Evolutionary conservation across 2,888 invertebrate genomes (phyloP), one percentile per base, ranked within the genome.

Genomic region (Erebia epiphron): DNA sequence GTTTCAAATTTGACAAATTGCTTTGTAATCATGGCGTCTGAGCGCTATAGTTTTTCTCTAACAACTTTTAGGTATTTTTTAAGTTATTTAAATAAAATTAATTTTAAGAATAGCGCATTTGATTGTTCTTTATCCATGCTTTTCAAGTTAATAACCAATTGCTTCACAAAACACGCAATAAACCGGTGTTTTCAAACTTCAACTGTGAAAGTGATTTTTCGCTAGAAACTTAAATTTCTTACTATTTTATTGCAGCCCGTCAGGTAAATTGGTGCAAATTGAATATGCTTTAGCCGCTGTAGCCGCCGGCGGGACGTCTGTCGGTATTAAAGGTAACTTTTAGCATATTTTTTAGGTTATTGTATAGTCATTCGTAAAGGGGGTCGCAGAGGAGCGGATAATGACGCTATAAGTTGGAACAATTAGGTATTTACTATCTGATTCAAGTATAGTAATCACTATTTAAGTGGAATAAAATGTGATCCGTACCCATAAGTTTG

Each of bases 241-340:
- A 56, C 77, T 75, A 82, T 85, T 82, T 77, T 84, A 49, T 94
- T 94, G 43, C 93, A 99, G 99, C 87, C 99, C 99, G 18, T 99
- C 99, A 35, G 99, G 99, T 77, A 99, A 99, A 94, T 94, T 99
- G 81, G 99, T 99, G 69, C 99, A 99, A 94, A 99, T 99, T 80
- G 99, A 99, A 94, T 99, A 99, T 97, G 99, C 99, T 4, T 94
- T 99, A 88, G 99, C 99, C 69, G 99, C 99, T 46, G 99, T 99
- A 41, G 98, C 98, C 72, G 98, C 99, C 75, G 99, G 99, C 73
- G 99, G 99, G 4, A 99, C 99, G 3, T 99, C 99, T 71, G 99
- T 99, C 77, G 99, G 99, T 56, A 99, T 99, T 71, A 98, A 99
- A 96, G 97, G 98, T 98, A 90, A 84, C 18, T 56, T 67, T 54